These are phyloP conservation scores for Lamproptera curius DNA, from an alignment of 2,888 invertebrate genomes.

Conservation along the genomic window DNA sequence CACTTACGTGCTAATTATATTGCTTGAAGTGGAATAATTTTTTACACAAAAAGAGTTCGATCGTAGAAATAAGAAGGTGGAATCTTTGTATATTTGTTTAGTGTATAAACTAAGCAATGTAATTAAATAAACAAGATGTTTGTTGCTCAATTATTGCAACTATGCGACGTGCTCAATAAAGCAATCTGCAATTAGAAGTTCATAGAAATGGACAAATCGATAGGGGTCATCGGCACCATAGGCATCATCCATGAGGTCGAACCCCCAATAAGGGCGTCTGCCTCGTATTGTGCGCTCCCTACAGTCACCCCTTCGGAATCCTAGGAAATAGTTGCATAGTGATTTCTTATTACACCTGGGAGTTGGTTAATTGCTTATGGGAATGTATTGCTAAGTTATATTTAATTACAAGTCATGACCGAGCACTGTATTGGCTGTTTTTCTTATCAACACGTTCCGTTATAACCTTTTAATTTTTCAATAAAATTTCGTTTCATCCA, in stretches of 20 bases:
- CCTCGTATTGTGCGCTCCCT: conserved; percentile 59
- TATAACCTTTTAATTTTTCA: too few relatives aligned
- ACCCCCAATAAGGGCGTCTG: conserved; percentile 65
- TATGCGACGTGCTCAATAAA: conserved; percentile 15
- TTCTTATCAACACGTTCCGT: too few relatives aligned
- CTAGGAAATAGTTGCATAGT: conserved; percentile 59
- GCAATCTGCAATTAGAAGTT: conserved; percentile 63
- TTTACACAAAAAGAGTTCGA: too few relatives aligned
- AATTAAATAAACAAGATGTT: too few relatives aligned
- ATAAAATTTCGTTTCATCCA: too few relatives aligned
- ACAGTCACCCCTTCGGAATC: conserved; percentile 51
- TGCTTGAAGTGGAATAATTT: too few relatives aligned
- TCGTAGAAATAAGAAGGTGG: too few relatives aligned
- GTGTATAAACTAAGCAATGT: too few relatives aligned
- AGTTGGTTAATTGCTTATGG: conserved; percentile 29
- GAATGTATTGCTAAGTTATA: neutral
- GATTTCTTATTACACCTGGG: conserved; percentile 58
- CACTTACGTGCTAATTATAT: too few relatives aligned
- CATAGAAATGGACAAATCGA: conserved; percentile 68
- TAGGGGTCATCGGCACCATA: conserved; percentile 75
- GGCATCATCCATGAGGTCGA: conserved; percentile 63
- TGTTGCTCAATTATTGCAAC: too few relatives aligned
- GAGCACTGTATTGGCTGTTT: too few relatives aligned
- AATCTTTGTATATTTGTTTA: too few relatives aligned
- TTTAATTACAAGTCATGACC: neutral